phyloP scores from a whole-genome alignment of 1,140 invertebrate genomes.

The Lepidurus couesii region DNA sequence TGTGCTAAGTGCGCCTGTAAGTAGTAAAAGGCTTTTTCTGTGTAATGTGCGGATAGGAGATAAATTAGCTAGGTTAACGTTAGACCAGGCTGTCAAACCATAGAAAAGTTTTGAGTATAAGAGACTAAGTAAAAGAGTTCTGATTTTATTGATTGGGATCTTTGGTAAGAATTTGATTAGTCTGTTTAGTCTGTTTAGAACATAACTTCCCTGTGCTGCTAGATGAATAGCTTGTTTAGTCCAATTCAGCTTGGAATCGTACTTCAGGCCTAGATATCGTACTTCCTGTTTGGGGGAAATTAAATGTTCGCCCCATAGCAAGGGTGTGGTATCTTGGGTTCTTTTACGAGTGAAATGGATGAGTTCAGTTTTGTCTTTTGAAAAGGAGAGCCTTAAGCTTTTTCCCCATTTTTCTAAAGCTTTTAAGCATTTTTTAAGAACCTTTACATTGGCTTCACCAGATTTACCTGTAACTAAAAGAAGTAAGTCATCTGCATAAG shows the following conservation, averaged over 20 bases:
- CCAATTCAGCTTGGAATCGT: conserved; percentile 24
- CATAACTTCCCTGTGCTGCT: not conserved
- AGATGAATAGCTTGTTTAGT: conserved; percentile 6
- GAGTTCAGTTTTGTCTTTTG: conserved; percentile 22
- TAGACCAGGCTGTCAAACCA: not conserved
- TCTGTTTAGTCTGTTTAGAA: not conserved
- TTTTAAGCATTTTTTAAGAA: conserved; percentile 7
- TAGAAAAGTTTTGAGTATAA: not conserved
- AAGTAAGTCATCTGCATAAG: conserved; percentile 25
- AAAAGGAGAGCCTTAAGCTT: not conserved
- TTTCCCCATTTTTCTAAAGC: conserved; percentile 7
- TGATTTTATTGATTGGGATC: not conserved
- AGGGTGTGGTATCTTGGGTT: not conserved
- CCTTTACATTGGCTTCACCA: conserved; percentile 10
- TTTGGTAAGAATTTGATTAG: not conserved
- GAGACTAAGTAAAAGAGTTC: not conserved
- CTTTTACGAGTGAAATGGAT: conserved; percentile 27
- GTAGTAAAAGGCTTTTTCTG: not conserved
- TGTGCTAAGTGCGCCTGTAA: not conserved
- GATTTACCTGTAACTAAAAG: conserved; percentile 1
- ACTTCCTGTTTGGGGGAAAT: not conserved
- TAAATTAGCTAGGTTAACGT: not conserved
- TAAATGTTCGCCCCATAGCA: conserved; percentile 9
- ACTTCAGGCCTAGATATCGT: not conserved
- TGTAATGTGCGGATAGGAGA: not conserved